A percentile compares a stretch with the other conserved stretches of the same genome.
Conservation (phyloP, 1,140 invertebrate species). For the Adoxophyes honmai region DNA sequence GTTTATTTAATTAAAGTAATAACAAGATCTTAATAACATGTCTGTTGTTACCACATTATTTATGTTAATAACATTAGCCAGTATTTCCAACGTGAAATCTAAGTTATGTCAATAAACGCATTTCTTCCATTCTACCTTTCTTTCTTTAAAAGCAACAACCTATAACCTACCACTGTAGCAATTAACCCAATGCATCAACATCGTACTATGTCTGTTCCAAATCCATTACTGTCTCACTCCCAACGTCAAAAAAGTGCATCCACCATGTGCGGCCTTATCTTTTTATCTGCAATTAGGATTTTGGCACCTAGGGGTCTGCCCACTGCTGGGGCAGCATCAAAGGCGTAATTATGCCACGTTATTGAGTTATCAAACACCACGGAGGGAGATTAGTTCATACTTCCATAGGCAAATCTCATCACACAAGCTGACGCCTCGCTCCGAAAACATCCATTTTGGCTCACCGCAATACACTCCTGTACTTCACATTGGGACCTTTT, state of each 20-base stretch:
- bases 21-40: too few species aligned
- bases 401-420: constrained; percentile 75
- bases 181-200: too few species aligned
- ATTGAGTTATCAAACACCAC: constrained; percentile 71
- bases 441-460: constrained; percentile 70
- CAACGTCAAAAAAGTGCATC: constrained; percentile 33
- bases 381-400: constrained; percentile 74
- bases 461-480: constrained; percentile 45
- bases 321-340: constrained; percentile 45
- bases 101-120: too few species aligned
- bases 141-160: too few species aligned
- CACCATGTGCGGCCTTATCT: constrained; percentile 60
- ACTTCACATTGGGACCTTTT: constrained; percentile 30
- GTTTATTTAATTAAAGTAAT: too few species aligned
- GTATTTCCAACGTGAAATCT: too few species aligned
- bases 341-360: constrained; percentile 71
- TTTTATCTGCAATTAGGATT: constrained; percentile 77
- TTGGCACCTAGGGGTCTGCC: constrained; percentile 53
- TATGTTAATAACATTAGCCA: too few species aligned
- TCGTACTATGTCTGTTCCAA: too few species aligned
- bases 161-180: too few species aligned
- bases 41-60: too few species aligned
- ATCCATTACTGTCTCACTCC: too few species aligned
- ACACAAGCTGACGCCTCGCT: constrained; percentile 73
- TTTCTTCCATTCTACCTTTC: too few species aligned